Conservation (phyloP, 2,888 invertebrate species). For the Dione vanillae region DNA sequence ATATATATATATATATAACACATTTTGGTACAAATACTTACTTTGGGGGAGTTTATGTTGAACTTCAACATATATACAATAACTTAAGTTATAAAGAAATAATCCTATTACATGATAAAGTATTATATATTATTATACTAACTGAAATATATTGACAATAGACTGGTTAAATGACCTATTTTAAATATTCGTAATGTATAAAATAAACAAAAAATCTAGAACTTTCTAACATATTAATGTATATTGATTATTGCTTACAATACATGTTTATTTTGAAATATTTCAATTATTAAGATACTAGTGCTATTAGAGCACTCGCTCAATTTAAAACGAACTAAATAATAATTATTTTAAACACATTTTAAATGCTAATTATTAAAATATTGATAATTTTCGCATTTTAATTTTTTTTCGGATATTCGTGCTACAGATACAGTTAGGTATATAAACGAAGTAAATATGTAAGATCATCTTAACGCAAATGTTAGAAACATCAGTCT, state of each 20-base stretch:
- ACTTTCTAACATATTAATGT: neutral
- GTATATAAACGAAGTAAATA: no score
- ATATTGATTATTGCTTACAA: neutral
- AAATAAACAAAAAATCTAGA: neutral
- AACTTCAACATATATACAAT: neutral
- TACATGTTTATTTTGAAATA: neutral
- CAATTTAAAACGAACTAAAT: slow-evolving; percentile 12
- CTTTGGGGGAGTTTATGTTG: slow-evolving; percentile 16
- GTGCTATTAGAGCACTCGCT: slow-evolving; percentile 6
- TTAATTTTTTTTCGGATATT: neutral
- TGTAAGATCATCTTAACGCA: neutral
- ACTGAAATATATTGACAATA: neutral
- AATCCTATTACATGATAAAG: no score
- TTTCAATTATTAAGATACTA: neutral
- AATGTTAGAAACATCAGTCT: neutral
- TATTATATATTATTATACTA: no score
- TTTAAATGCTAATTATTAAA: neutral
- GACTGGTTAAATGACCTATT: neutral
- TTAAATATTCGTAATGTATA: neutral
- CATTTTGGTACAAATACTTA: neutral
- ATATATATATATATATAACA: neutral
- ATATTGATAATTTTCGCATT: neutral
- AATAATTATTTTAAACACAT: neutral
- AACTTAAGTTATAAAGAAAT: neutral
- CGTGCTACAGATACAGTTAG: no score